Percentiles rank a stretch among this genome's conserved stretches.
These are phyloP conservation scores for Protonibea diacanthus DNA, from an alignment of 2,797 vertebrate genomes.

Conservation along the genomic window DNA sequence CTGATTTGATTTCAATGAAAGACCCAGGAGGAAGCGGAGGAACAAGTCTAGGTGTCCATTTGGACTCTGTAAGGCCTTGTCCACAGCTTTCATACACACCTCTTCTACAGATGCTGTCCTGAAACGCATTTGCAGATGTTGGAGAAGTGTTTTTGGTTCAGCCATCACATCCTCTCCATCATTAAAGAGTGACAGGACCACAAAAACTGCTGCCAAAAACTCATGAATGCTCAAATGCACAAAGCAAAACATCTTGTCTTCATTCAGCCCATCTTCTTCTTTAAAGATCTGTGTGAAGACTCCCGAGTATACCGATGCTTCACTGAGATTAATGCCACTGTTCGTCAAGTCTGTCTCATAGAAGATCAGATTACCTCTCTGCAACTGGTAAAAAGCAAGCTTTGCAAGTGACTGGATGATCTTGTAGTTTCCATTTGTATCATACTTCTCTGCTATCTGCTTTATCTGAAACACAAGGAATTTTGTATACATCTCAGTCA, in stretches of 20 bases:
- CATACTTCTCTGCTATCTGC: slow-evolving; percentile 13
- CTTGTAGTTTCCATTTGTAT: neutral
- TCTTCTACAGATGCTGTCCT: neutral
- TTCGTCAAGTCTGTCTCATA: slow-evolving; percentile 22
- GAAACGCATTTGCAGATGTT: slow-evolving; percentile 1
- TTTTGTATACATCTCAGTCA: slow-evolving; percentile 43
- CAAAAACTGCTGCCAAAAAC: slow-evolving; percentile 37
- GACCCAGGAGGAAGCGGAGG: slow-evolving; percentile 30
- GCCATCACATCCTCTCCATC: slow-evolving; percentile 9
- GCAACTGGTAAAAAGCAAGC: slow-evolving; percentile 30
- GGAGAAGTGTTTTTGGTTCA: neutral
- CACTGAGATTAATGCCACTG: neutral
- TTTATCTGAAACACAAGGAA: slow-evolving; percentile 36
- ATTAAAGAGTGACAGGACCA: slow-evolving; percentile 15
- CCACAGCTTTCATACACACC: slow-evolving; percentile 9
- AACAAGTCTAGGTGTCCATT: slow-evolving; percentile 44
- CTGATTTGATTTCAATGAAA: slow-evolving; percentile 28
- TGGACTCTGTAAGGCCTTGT: slow-evolving; percentile 31
- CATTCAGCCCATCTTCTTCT: slow-evolving; percentile 18
- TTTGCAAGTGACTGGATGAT: slow-evolving; percentile 20
- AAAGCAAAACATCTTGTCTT: slow-evolving; percentile 36
- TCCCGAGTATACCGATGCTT: slow-evolving; percentile 23
- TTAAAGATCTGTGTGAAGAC: slow-evolving; percentile 38
- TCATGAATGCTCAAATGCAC: slow-evolving; percentile 43
- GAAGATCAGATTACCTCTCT: slow-evolving; percentile 33